Conservation (phyloP, 1,140 invertebrate genomes). For the Drosophila tani region DNA sequence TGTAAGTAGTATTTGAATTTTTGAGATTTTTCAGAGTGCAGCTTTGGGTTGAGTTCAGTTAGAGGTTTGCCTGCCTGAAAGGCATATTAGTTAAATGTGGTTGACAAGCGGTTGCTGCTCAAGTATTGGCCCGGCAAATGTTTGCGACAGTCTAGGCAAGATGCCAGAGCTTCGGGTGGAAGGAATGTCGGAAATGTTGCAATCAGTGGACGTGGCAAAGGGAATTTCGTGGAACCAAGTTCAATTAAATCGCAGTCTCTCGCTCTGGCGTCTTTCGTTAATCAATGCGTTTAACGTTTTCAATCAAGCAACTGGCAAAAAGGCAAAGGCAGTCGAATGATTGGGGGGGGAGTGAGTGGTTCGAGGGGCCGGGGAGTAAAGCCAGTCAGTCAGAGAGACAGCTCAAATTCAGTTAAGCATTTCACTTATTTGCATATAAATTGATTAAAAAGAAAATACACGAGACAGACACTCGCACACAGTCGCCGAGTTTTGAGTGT, state of each 20-base stretch:
- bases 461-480: slow-evolving; percentile 49
- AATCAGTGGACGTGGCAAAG: slow-evolving; percentile 63
- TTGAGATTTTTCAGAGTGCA: slow-evolving; percentile 13
- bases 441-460: slow-evolving; percentile 84
- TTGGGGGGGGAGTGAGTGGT: background rate
- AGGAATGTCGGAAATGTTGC: slow-evolving; percentile 33
- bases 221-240: slow-evolving; percentile 74
- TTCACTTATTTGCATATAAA: slow-evolving; percentile 84
- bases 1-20: background rate
- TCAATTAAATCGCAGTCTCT: slow-evolving; percentile 73
- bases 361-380: background rate
- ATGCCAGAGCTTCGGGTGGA: background rate
- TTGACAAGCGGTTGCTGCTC: slow-evolving; percentile 45
- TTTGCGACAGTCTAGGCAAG: slow-evolving; percentile 43
- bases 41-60: slow-evolving; percentile 12
- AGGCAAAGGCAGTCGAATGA: slow-evolving; percentile 40
- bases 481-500: slow-evolving; percentile 68
- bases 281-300: slow-evolving; percentile 82
- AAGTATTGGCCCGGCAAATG: slow-evolving; percentile 62
- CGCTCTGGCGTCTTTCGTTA: slow-evolving; percentile 52
- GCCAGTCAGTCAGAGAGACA: slow-evolving; percentile 49
- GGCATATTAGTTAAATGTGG: slow-evolving; percentile 70
- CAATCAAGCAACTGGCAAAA: slow-evolving; percentile 76
- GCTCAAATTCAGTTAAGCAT: slow-evolving; percentile 83
- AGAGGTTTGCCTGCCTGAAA: slow-evolving; percentile 27